phyloP scores from a whole-genome alignment of 2,888 invertebrate species.

The Panopea generosa region DNA sequence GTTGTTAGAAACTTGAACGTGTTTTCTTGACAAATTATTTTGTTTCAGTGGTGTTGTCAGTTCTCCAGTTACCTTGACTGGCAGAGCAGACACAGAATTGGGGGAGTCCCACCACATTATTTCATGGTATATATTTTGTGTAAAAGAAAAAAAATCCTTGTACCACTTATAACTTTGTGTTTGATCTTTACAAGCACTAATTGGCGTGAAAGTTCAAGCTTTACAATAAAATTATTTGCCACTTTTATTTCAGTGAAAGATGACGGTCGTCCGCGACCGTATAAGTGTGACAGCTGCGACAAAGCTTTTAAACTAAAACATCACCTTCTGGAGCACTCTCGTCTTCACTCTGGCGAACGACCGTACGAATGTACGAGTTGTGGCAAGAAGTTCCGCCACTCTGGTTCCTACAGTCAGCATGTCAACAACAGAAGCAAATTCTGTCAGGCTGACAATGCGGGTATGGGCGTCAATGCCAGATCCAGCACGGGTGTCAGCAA shows the following conservation, averaged over 20 bases:
- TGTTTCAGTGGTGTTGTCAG: no score
- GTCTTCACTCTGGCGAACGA: conserved; percentile 71
- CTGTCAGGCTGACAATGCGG: conserved; percentile 38
- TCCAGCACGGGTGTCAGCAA: background rate
- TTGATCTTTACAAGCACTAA: no score
- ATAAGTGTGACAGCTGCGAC: conserved; percentile 71
- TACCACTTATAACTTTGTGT: no score
- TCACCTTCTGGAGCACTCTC: conserved; percentile 71
- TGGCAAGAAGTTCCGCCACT: conserved; percentile 72
- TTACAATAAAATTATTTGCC: background rate
- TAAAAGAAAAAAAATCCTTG: no score
- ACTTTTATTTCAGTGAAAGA: conserved; percentile 57
- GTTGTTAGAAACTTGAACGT: no score
- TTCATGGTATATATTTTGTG: no score
- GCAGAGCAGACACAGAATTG: no score
- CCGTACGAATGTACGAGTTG: conserved; percentile 68
- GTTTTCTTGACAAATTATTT: no score
- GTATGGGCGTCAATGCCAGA: conserved; percentile 2
- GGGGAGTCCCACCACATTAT: no score
- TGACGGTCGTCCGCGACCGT: conserved; percentile 66
- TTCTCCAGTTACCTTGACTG: no score
- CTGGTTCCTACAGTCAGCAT: conserved; percentile 73
- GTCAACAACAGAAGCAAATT: conserved; percentile 65
- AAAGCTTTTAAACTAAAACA: conserved; percentile 74
- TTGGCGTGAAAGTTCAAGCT: no score